Evolutionary conservation across 2,113 vertebrate genomes (phyloP), one percentile per base, ranked within the genome.

Genomic region (Aldabrachelys gigantea): DNA sequence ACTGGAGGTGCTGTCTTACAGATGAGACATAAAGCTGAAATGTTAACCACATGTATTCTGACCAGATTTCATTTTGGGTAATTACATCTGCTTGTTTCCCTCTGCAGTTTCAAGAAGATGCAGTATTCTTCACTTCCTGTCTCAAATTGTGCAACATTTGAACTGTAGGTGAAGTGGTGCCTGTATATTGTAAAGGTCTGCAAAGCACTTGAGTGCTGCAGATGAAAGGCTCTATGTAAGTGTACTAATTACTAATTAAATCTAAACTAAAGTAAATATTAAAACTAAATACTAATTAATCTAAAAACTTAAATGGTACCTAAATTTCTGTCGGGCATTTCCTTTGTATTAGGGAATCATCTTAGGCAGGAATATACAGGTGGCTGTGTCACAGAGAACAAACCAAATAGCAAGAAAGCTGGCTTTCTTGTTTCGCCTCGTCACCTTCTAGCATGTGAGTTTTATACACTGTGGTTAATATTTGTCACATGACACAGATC

Each of bases 301-400:
- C 84, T 84, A 92, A 94, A 78, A 87, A 80, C 38, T 88, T 84
- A 95, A 90, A 95, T 95, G 69, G 86, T 94, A 72, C 84, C 81
- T 96, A 92, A 89, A 84, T 97, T 97, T 97, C 89, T 95, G 94
- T 92, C 84, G 1, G 10, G 94, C 92, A 90, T 94, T 84, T 81
- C 79, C 89, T 96, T 94, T 96, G 81, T 95, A 87, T 35, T 89
- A 62, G 5, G 80, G 93, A 78, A 84, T 95, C 96, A 91, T 88
- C 88, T 94, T 89, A 94, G 92, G 31, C 78, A 89, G 57, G 89
- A 90, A 83, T 81, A 87, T 90, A 93, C 41, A 82, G 41, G 53
- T 80, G 47, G 54, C 93, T 92, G 83, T 19, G 31, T 81, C 44
- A 21, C 96, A 84, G 92, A 82, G 80, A 91, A 92, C 90, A 96